Evolutionary conservation across 2,888 invertebrate species (phyloP).

Genomic region (Polydesmus complanatus): DNA sequence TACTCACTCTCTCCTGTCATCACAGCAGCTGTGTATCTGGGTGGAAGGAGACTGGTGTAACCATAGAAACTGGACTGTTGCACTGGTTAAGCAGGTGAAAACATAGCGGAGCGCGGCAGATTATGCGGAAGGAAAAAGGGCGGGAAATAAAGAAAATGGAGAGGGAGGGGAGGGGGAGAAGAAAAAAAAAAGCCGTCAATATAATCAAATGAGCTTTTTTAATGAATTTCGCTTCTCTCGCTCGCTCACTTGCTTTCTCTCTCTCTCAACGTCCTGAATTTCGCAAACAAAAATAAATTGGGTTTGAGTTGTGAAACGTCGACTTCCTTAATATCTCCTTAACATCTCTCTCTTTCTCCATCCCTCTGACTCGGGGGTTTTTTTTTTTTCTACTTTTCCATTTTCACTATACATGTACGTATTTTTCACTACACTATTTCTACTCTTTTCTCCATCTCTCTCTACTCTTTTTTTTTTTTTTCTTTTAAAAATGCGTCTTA

Average conservation of each 20-base stretch:
- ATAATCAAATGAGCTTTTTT: background rate
- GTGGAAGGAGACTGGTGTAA: conserved; percentile 80
- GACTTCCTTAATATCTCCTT: background rate
- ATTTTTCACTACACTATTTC: too few relatives aligned
- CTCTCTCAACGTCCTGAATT: background rate
- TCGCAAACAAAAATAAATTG: background rate
- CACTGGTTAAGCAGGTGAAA: conserved; percentile 35
- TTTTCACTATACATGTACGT: too few relatives aligned
- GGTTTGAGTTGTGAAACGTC: background rate
- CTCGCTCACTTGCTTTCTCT: background rate
- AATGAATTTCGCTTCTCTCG: background rate
- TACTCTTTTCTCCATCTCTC: background rate
- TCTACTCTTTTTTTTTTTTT: background rate
- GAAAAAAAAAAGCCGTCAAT: conserved; percentile 3
- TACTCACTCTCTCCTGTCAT: conserved; percentile 85
- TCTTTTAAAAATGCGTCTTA: background rate
- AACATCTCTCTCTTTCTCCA: background rate
- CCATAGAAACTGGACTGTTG: conserved; percentile 92
- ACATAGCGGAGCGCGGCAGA: too few relatives aligned
- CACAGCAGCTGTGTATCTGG: conserved; percentile 79
- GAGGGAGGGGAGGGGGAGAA: background rate
- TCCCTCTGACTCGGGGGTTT: background rate
- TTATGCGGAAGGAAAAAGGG: background rate
- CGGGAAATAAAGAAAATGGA: background rate
- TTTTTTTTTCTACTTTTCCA: background rate